Conservation (phyloP, 2,888 invertebrate species). For the Drosophila quinaria region DNA sequence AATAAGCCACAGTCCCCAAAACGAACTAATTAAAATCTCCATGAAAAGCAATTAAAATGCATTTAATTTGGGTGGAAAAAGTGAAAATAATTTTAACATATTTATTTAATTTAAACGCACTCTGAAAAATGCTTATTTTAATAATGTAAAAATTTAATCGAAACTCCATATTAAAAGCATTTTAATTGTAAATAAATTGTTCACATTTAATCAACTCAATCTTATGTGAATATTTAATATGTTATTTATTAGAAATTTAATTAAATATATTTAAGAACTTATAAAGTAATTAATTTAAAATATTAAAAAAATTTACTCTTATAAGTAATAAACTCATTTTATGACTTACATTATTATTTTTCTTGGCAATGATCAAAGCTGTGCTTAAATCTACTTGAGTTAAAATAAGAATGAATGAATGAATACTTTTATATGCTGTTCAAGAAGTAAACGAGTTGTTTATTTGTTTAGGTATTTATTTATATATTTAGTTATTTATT, state of each 20-base stretch:
- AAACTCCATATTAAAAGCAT: not conserved
- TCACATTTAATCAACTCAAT: not conserved
- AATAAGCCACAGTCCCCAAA: constrained; percentile 4
- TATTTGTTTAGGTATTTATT: constrained; percentile 10
- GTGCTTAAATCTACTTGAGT: no score
- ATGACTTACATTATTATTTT: no score
- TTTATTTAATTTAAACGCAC: not conserved
- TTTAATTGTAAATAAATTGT: not conserved
- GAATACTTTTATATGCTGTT: not conserved
- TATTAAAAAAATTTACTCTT: no score
- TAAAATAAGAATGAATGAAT: not conserved
- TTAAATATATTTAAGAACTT: no score
- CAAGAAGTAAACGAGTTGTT: not conserved
- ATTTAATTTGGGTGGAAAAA: not conserved
- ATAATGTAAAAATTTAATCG: not conserved
- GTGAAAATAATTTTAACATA: not conserved
- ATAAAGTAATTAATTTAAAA: no score
- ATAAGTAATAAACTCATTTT: no score
- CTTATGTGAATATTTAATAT: not conserved
- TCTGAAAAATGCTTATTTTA: not conserved
- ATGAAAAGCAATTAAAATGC: not conserved
- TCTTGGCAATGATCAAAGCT: no score
- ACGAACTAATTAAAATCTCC: not conserved
- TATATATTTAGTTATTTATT: constrained; percentile 15
- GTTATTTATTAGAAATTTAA: not conserved